These are phyloP conservation scores for Parnassius apollo DNA, from an alignment of 2,888 invertebrate genomes.

Conservation along the genomic window DNA sequence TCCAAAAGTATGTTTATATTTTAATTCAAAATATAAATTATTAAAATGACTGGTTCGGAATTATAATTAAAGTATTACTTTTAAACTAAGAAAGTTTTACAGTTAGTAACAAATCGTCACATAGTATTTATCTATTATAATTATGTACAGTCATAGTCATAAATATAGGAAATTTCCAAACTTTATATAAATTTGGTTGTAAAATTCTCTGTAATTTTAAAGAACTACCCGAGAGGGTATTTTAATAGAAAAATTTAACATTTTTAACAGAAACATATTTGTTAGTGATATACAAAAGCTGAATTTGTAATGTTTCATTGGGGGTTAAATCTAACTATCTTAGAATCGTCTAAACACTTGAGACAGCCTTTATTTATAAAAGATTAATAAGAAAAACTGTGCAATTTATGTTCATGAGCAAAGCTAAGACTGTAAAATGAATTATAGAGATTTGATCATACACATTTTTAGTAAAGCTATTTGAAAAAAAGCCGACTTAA, in stretches of 20 bases:
- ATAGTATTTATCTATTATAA: no score
- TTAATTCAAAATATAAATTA: no score
- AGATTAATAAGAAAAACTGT: slow-evolving; percentile 8
- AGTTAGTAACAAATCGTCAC: no score
- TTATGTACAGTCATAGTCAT: no score
- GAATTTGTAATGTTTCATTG: slow-evolving; percentile 1
- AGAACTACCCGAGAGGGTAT: not conserved
- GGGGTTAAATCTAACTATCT: slow-evolving; percentile 1
- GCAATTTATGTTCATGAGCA: slow-evolving; percentile 10
- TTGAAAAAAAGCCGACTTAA: no score
- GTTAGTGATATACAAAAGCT: slow-evolving; percentile 20
- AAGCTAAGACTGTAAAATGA: slow-evolving; percentile 10
- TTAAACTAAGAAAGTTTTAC: no score
- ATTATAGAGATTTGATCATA: no score
- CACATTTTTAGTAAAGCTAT: no score
- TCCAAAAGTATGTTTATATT: no score
- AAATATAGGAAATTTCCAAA: not conserved
- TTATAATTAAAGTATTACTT: no score
- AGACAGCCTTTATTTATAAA: slow-evolving; percentile 16
- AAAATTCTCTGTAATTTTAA: not conserved
- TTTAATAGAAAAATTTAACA: not conserved
- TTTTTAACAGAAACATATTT: not conserved
- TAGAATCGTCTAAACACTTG: slow-evolving; percentile 1
- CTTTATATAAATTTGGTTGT: not conserved
- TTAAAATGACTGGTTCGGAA: no score